Base-by-base conservation (phyloP, 2,888 invertebrate genomes). In the Morpho deidamia region DNA sequence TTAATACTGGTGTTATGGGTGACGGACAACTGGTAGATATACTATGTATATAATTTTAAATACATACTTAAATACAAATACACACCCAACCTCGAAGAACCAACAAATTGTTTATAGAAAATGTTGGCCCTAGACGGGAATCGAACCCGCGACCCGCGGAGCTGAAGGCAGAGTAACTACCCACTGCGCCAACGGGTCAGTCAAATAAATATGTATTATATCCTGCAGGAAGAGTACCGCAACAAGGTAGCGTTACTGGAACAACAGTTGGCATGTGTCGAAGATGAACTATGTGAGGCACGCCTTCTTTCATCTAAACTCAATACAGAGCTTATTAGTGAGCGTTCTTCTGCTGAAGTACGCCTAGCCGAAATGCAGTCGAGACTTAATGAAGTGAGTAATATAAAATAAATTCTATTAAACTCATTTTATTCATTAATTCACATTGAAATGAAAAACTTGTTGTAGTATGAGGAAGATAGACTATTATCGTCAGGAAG, bases 311-410 rank as follows among this genome's bases (percentile, higher is more conserved):
- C 94, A 11, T 96, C 96, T 38, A 94, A 95, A 72, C 89, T 96
- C 1, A 96, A 95, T 82, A 96, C 97, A 0, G 97, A 97, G 78
- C 90, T 97, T n/a, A 94, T 96, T 38, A 96, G 97, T 38, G 97
- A 97, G 77, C 92, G 94, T 58, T 96, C 96, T 14, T 92, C 94
- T 3, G 95, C 94, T 72, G 96, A 97, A 81, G 94, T 97, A 12
- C 95, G 95, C 78, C 89, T 95, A 44, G 94, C 96, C 0, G 97
- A 97, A 84, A 92, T 97, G 92, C 96, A 95, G 71, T 97, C 97
- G 0, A 93, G 95, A 69, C 92, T 96, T 41, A 96, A 96, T 71
- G 96, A 96, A 91, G 94, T 94, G 69, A 39, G 8, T 37, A 12
- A 10, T 38, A 35, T 11, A 39, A 34, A 14, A 42, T 14, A 14